Base-by-base conservation (phyloP, 1,140 invertebrate genomes). In the Oppia nitens region DNA sequence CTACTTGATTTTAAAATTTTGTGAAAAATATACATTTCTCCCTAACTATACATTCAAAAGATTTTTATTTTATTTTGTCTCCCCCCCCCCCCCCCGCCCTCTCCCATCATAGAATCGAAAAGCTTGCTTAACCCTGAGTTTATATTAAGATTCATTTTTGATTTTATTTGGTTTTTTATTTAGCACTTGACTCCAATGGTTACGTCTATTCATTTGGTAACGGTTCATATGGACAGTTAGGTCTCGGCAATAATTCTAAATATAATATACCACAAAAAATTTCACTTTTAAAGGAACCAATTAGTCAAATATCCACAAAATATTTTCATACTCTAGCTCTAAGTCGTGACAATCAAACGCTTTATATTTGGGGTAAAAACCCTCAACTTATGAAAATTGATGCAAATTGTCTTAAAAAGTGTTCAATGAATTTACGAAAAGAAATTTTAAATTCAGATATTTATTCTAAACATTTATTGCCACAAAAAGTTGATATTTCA, bases 291-390 rank as follows among this genome's bases (percentile, higher is more conserved):
- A 59, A 78, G 2, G 76, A 76, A 63, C 71, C 73, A 55, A 79
- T 86, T 63, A 76, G 74, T 56, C 71, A 78, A 60, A 80, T 88
- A 66, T 75, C 81, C 57, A 82, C 83, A 28, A 81, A 79, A 67
- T 87, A 84, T 71, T 89, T 88, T 73, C 83, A 86, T 65, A 85
- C 81, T 75, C 25, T 47, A 4, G 54, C 54, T 6, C 29, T 49
- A 3, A 20, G 25, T 21, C 12, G 12, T 14, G 54, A 47, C 12
- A 45, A 20, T 4, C 14, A 55, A 55, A 53, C 52, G 6, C 70
- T 89, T 14, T 85, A 80, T 64, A 76, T 76, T 6, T 89, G 84
- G 84, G 85, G 85, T 2, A 78, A 79, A 28, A 85, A 83, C 70
- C 85, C 84, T 0, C 82, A 85, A 70, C 79, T 80, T 60, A 70